Evolutionary conservation across 2,113 vertebrate species (phyloP), one percentile per base, ranked within the genome.

Genomic region (Cynoglossus semilaevis): DNA sequence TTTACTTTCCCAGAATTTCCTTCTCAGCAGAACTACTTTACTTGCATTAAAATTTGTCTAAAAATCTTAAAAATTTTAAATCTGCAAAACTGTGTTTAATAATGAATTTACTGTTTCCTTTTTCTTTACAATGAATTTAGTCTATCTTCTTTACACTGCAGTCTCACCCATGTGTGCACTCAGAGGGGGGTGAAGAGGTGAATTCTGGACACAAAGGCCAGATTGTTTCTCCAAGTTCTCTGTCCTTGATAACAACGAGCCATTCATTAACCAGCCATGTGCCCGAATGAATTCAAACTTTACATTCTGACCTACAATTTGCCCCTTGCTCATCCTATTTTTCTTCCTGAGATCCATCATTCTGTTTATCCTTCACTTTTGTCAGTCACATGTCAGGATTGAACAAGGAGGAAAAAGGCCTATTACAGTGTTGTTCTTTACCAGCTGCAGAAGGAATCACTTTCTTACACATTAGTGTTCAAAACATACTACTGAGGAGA

Each of bases 231-330:
- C 61, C 17, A 63, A 16, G 42, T 61, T 77, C 72, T 74, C 76
- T 83, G 71, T 79, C 70, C 57, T 0, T 9, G 60, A 71, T 65
- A 73, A 87, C 84, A 84, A 87, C 80, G 82, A 73, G 67, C 65
- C 74, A 79, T 88, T 88, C 77, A 84, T 72, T 71, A 67, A 41
- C 15, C 69, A 0, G 55, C 52, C 29, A 77, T 69, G 81, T 74
- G 72, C 74, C 64, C 74, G 72, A 80, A 77, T 82, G 81, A 74
- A 88, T 85, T 81, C 80, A 76, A 82, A 80, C 80, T 84, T 83
- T 82, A 82, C 74, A 79, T 80, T 88, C 76, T 81, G 81, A 83
- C 78, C 81, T 79, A 81, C 69, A 78, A 77, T 79, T 77, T 65
- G 36, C 41, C 51, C 44, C 72, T 70, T 67, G 51, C 77, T 68